Evolutionary conservation across 2,888 invertebrate species (phyloP), one percentile per base, ranked within the genome.

Genomic region (Folsomia candida): DNA sequence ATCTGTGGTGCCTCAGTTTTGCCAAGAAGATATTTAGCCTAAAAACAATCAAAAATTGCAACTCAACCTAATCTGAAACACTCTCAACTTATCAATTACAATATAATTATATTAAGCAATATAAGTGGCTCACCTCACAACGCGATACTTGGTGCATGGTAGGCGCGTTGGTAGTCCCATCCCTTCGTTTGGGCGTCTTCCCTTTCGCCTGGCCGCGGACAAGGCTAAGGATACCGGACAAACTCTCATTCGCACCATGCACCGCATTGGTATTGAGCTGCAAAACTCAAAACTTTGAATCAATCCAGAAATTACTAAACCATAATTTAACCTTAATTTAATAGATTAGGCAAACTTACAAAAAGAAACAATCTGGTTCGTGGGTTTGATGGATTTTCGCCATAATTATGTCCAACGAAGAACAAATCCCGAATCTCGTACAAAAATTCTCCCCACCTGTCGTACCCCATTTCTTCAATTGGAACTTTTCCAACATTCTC

Each of bases 141-240:
- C 6, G 6, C 22, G 20, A 4, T 6, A 54, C 54, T 54, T 54
- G 54, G n/a, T 18, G 6, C 22, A 4, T 54, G 6, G 54, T 20
- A 14, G 54, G 54, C 22, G 18, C 22, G n/a, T 18, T 20, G 4
- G 22, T 22, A 20, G 54, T 54, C 20, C 54, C 54, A 54, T 54
- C 54, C 54, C 6, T 18, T 14, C 61, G 61, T 28, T n/a, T 26
- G 6, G 6, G 26, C 27, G 29, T n/a, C n/a, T 61, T 61, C 4
- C 28, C 29, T n/a, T 61, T 61, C 6, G 37, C 63, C 25, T 64
- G 63, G 1, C 24, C 51, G 14, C 24, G 18, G 51, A 64, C 63
- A 9, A 64, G 24, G 2, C 22, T 28, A 2, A 4, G n/a, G 18
- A 61, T 6, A n/a, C n/a, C 29, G 9, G 4, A 3, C 11, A 6